Conservation (phyloP, 2,113 vertebrate species). For the Menura novaehollandiae region DNA sequence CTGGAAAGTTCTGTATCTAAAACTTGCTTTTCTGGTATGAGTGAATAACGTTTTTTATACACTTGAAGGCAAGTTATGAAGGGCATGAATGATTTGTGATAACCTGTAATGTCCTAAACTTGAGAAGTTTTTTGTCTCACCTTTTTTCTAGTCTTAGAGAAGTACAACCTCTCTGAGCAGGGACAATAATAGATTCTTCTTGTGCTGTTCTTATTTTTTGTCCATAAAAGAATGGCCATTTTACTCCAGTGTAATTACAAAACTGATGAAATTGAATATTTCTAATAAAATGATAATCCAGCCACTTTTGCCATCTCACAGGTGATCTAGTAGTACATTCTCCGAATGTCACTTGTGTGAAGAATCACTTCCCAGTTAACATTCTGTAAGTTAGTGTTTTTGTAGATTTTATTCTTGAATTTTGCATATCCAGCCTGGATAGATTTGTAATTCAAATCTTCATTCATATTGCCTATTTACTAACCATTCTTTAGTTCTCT, state of each 20-base stretch:
- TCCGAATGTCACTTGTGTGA: background rate
- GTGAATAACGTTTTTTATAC: background rate
- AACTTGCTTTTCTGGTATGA: background rate
- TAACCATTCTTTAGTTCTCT: background rate
- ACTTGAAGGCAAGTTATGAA: background rate
- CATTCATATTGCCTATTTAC: background rate
- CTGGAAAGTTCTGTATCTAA: background rate
- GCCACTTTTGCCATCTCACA: background rate
- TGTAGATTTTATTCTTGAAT: background rate
- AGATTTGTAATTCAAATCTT: background rate
- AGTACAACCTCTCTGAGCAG: background rate
- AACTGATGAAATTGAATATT: background rate
- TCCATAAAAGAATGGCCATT: background rate
- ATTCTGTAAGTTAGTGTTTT: background rate
- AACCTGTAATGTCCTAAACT: background rate
- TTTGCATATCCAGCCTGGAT: background rate
- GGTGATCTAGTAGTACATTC: background rate
- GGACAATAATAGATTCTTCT: background rate
- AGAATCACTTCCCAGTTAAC: background rate
- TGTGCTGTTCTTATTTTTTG: background rate
- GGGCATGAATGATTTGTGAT: background rate
- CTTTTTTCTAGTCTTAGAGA: background rate
- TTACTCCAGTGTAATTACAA: background rate
- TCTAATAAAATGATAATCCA: background rate
- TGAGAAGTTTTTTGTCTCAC: background rate